Evolutionary conservation across 2,888 invertebrate species (phyloP).

Genomic region (Tinea pellionella): DNA sequence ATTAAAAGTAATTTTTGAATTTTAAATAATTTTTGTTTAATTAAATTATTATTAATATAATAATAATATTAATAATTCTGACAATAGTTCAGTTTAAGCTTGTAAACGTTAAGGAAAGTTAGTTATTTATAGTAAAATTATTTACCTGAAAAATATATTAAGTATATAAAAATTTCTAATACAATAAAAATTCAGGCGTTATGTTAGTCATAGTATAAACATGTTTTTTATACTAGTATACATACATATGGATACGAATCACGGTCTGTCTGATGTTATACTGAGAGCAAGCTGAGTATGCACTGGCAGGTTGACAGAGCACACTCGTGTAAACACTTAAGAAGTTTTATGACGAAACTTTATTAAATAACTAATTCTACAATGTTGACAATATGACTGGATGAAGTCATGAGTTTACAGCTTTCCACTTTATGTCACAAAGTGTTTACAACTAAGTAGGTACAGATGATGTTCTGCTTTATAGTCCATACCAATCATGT

Average conservation of each 20-base stretch:
- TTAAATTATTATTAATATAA: neutral
- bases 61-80: neutral
- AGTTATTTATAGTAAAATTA: too few relatives aligned
- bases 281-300: too few relatives aligned
- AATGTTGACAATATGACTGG: neutral
- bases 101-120: too few relatives aligned
- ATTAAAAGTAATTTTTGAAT: conserved; percentile 41
- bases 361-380: neutral
- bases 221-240: too few relatives aligned
- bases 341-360: neutral
- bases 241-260: too few relatives aligned
- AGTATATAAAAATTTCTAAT: too few relatives aligned
- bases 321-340: neutral
- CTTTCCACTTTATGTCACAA: neutral
- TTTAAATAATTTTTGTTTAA: conserved; percentile 17
- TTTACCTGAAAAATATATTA: too few relatives aligned
- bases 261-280: too few relatives aligned
- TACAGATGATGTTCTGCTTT: neutral
- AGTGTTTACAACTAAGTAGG: neutral
- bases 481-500: neutral
- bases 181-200: too few relatives aligned
- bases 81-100: too few relatives aligned
- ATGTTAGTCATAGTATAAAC: too few relatives aligned
- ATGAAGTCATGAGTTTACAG: neutral
- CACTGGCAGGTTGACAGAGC: too few relatives aligned